Conservation (phyloP, 2,888 invertebrate genomes). For the Acleris literana region DNA sequence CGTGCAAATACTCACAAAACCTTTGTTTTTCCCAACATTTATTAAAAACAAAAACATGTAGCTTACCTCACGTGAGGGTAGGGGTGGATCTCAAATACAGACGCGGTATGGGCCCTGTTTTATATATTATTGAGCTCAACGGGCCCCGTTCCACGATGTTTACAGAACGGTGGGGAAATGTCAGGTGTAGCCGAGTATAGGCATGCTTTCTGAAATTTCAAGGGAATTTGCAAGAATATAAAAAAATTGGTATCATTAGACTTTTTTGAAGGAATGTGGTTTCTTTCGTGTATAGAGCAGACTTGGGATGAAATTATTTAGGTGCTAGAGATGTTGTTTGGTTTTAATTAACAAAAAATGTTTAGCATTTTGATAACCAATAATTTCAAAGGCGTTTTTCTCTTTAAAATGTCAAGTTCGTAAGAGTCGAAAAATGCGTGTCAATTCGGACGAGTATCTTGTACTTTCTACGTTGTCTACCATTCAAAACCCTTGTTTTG, state of each 20-base stretch:
- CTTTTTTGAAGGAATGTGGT: background rate
- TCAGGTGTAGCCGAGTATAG: slow-evolving; percentile 35
- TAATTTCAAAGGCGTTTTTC: too few relatives aligned
- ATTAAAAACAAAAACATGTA: slow-evolving; percentile 31
- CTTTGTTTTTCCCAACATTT: background rate
- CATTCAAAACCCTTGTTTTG: too few relatives aligned
- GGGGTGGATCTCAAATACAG: slow-evolving; percentile 59
- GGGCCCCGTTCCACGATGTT: slow-evolving; percentile 67
- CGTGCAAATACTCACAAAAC: background rate
- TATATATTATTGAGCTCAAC: slow-evolving; percentile 77
- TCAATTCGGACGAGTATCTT: too few relatives aligned
- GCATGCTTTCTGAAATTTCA: slow-evolving; percentile 26
- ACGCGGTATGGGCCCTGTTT: slow-evolving; percentile 64
- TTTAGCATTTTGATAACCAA: too few relatives aligned
- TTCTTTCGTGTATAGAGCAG: background rate
- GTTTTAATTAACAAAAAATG: too few relatives aligned
- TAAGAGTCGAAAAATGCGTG: too few relatives aligned
- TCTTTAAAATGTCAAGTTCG: too few relatives aligned
- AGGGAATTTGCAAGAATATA: slow-evolving; percentile 25
- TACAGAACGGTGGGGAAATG: slow-evolving; percentile 56
- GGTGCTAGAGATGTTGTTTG: too few relatives aligned
- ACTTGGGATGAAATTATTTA: background rate
- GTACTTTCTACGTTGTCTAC: too few relatives aligned
- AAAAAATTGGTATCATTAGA: background rate
- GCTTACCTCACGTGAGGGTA: slow-evolving; percentile 25